Conservation (phyloP, 2,113 vertebrate species). For the Alectura lathami region DNA sequence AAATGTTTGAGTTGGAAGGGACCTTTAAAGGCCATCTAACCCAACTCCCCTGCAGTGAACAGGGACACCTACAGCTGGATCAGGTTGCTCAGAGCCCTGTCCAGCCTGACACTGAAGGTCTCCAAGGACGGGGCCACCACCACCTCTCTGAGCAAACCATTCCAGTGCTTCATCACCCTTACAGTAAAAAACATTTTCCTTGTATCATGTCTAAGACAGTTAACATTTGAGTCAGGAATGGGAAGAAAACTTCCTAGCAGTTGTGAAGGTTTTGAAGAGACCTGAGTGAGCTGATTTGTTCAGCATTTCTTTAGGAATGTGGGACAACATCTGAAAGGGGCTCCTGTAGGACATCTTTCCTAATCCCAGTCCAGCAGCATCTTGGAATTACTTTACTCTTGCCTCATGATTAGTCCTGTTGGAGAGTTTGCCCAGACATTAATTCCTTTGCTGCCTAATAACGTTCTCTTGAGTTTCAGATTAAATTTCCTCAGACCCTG, state of each 20-base stretch:
- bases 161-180: no score
- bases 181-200: no score
- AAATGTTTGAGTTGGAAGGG: no score
- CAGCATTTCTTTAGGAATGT: neutral
- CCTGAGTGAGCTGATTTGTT: neutral
- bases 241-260: neutral
- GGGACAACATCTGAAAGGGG: neutral
- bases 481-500: neutral
- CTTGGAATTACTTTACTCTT: neutral
- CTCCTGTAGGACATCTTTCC: neutral
- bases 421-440: neutral
- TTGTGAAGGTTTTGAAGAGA: neutral
- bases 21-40: no score
- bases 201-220: no score
- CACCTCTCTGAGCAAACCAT: no score
- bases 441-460: neutral
- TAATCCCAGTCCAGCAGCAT: fast-evolving
- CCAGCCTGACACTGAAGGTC: no score
- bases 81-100: no score
- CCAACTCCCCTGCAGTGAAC: no score
- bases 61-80: no score
- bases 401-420: neutral
- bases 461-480: neutral
- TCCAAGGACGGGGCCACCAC: no score
- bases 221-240: neutral